Evolutionary conservation across 1,140 invertebrate genomes (phyloP), one percentile per base, ranked within the genome.

Genomic region (Zaprionus ghesquierei): DNA sequence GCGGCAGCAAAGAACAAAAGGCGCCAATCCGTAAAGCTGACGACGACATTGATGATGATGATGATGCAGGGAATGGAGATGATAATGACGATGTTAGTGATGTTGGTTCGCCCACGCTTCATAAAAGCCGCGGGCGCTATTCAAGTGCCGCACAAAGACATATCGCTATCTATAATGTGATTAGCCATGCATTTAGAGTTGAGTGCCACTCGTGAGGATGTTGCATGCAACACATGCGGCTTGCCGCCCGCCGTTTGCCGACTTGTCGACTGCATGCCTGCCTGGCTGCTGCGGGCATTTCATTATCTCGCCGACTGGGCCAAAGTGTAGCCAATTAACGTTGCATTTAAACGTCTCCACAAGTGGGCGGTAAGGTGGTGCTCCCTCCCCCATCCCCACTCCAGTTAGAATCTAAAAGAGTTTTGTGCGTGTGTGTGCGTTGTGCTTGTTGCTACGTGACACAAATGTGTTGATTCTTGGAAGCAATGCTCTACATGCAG

Each of bases 381-480:
- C 31, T 53, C 23, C 5, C 31, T 35, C 23, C 20, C 29, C 6
- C 46, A 20, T 13, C 25, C 10, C 10, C 12, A 13, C 20, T 51
- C 29, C 8, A 3, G 4, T 18, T 10, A 31, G 13, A 22, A 10
- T 23, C 20, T n/a, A 20, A 29, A 25, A 50, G 38, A 23, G 13
- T 15, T 44, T n/a, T 46, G 10, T 62, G 15, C 49, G 23, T 51
- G 55, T 44, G 4, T 27, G 18, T 49, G 18, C 29, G 13, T 41
- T 51, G 49, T 23, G 22, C 18, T 15, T 46, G 23, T 33, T 68
- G 46, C 72, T 78, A 78, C 79, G 75, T 82, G 79, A 70, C 70
- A 81, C 75, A 79, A 75, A 84, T 71, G 61, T 75, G 75, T 79
- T 84, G 62, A 69, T 69, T 79, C 61, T 60, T 59, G 2, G 2